A percentile compares a stretch with the other conserved stretches of the same genome.
phyloP scores from a whole-genome alignment of 2,888 invertebrate genomes.

The Coleophora deauratella region DNA sequence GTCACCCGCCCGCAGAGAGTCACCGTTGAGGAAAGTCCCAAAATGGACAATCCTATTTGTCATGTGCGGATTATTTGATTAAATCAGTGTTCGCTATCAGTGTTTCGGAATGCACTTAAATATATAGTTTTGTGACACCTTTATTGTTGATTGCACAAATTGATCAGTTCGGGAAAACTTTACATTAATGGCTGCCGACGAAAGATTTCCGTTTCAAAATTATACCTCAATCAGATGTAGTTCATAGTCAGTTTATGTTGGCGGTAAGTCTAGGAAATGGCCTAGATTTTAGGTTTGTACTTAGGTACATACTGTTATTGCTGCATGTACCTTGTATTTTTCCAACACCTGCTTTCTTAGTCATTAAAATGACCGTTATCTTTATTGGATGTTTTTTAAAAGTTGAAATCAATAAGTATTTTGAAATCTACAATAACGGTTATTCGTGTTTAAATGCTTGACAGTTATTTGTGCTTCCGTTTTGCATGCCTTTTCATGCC shows the following conservation, averaged over 20 bases:
- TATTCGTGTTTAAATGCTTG: too few relatives aligned
- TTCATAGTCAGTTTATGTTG: constrained; percentile 60
- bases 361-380: constrained; percentile 37
- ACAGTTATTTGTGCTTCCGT: constrained; percentile 20
- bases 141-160: too few relatives aligned
- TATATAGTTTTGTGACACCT: too few relatives aligned
- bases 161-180: constrained; percentile 26
- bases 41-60: too few relatives aligned
- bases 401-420: background rate
- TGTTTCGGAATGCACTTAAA: too few relatives aligned
- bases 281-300: constrained; percentile 25
- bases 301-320: too few relatives aligned
- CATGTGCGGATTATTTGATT: too few relatives aligned
- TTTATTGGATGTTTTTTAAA: constrained; percentile 4
- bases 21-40: too few relatives aligned
- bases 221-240: constrained; percentile 26
- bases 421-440: background rate
- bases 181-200: constrained; percentile 70
- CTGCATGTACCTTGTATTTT: constrained; percentile 17
- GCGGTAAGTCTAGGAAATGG: constrained; percentile 61
- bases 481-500: constrained; percentile 40
- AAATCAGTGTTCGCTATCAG: too few relatives aligned
- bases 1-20: too few relatives aligned
- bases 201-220: constrained; percentile 66
- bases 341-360: constrained; percentile 41